Base-by-base conservation (phyloP, 2,888 invertebrate genomes). In the Dasysyrphus tricinctus region DNA sequence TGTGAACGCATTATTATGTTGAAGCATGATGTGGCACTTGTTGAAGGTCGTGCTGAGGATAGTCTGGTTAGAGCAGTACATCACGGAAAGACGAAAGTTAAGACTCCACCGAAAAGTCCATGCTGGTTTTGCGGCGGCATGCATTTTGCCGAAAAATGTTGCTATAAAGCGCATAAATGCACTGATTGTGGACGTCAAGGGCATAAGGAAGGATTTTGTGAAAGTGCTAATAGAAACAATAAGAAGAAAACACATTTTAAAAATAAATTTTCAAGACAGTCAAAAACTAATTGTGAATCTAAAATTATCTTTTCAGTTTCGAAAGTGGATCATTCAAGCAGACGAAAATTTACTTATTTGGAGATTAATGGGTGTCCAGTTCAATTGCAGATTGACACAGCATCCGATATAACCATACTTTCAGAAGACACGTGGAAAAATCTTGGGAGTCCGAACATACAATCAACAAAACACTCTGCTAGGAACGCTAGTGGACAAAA, bases 151-250 rank as follows among this genome's bases (percentile, higher is more conserved):
- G 84, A 82, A 12, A 67, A 72, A 70, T 72, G 78, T n/a, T 72
- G 54, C 63, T 88, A 74, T 51, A 78, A 54, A 12, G 47, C 47
- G 8, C 70, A 88, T 19, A 81, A 80, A 70, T 88, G 84, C 57
- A 63, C 59, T 19, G 74, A 81, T 49, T 88, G 84, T 51, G 72
- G 49, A 56, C 42, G 19, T 69, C 19, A 57, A n/a, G 83, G 79
- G 6, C 88, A 88, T 47, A 87, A 67, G 51, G 79, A 86, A 3
- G 88, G 86, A 14, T 88, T 81, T 34, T 88, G 88, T 56, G 80
- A 63, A 9, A 29, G 61, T 16, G 76, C 47, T 34, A 34, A 51
- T 9, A 42, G 69, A 44, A 12, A 5, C 14, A 6, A 6, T 24
- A 77, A 70, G 14, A 34, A 42, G 14, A 73, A 59, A 49, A 42